Conservation (phyloP, 1,140 invertebrate genomes). For the Bombyx mandarina region DNA sequence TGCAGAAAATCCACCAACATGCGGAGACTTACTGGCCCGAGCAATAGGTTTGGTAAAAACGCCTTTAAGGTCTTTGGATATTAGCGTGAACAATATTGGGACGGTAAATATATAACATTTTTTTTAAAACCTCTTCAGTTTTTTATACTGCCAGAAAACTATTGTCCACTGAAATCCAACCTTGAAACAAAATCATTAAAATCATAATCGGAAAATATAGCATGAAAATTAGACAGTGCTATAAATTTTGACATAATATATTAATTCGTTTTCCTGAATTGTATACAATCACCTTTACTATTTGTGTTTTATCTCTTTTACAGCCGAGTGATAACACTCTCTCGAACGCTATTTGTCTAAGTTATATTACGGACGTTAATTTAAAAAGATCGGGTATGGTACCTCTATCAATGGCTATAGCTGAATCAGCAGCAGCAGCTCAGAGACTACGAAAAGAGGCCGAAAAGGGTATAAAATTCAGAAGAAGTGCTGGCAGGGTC, state of each 20-base stretch:
- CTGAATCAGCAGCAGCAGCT: slow-evolving; percentile 53
- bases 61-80: slow-evolving; percentile 49
- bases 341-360: slow-evolving; percentile 59
- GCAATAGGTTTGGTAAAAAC: slow-evolving; percentile 60
- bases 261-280: too few species aligned
- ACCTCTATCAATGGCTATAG: slow-evolving; percentile 49
- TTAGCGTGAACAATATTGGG: slow-evolving; percentile 63
- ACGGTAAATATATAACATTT: slow-evolving; percentile 27
- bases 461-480: slow-evolving; percentile 60
- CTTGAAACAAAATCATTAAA: neutral
- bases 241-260: neutral
- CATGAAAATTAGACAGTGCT: neutral
- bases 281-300: neutral
- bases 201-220: neutral
- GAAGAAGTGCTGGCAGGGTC: slow-evolving; percentile 54
- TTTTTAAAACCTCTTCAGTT: neutral
- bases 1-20: slow-evolving; percentile 57
- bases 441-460: slow-evolving; percentile 56
- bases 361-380: slow-evolving; percentile 55
- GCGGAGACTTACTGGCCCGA: slow-evolving; percentile 56
- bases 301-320: slow-evolving; percentile 16
- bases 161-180: neutral
- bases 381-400: slow-evolving; percentile 61
- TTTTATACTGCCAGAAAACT: neutral
- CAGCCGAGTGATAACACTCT: slow-evolving; percentile 50